phyloP scores from a whole-genome alignment of 2,888 invertebrate genomes.

The Ophioninae sp. region DNA sequence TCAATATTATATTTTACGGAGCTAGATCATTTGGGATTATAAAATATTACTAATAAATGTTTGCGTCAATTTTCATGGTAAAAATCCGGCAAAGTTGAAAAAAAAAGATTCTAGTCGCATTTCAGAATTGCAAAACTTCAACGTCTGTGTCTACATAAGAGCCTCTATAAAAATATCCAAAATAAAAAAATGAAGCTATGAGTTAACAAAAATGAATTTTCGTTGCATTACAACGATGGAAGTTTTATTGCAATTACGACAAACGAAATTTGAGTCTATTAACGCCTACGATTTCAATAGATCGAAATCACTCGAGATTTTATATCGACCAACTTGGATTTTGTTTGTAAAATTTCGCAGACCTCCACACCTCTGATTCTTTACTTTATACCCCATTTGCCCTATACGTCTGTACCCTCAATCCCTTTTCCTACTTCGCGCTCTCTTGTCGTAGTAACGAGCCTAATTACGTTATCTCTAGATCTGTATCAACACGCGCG shows the following conservation, averaged over 20 bases:
- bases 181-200: background rate
- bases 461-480: conserved; percentile 32
- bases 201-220: background rate
- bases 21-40: too few relatives aligned
- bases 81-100: too few relatives aligned
- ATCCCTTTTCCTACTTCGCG: background rate
- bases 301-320: background rate
- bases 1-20: too few relatives aligned
- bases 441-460: conserved; percentile 18
- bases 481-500: background rate
- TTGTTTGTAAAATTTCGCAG: background rate
- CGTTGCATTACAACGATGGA: background rate
- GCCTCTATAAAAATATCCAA: background rate
- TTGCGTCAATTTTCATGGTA: too few relatives aligned
- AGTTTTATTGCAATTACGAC: background rate
- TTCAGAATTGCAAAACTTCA: too few relatives aligned
- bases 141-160: too few relatives aligned
- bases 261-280: background rate
- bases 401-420: background rate
- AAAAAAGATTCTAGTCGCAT: too few relatives aligned
- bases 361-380: background rate
- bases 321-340: background rate
- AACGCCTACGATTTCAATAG: background rate
- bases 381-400: background rate
- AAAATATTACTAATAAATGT: too few relatives aligned